Evolutionary conservation across 2,888 invertebrate genomes (phyloP), one percentile per base, ranked within the genome.

Genomic region (Alitta virens): DNA sequence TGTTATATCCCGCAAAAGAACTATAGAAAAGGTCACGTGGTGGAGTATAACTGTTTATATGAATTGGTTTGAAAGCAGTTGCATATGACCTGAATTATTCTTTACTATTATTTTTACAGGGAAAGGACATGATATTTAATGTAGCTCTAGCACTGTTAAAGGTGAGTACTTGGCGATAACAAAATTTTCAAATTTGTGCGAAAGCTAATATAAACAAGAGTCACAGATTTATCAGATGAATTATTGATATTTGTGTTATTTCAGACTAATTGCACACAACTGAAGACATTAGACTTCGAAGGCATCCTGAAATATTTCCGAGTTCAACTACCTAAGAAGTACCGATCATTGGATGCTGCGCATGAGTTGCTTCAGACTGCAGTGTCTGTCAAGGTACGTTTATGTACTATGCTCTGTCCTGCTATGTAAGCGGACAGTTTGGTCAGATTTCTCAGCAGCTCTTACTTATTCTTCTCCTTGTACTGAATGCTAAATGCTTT

Each of bases 301-400:
- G 96, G 96, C 21, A 91, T 96, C 63, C 86, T 99, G 70, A 99
- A 98, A 82, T 99, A 97, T 85, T 98, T 99, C 82, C 89, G 99
- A 65, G 97, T 99, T 1, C 91, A 92, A 16, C 85, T 99, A 71
- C 99, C 99, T 46, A 96, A 99, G 84, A 93, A 92, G 77, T 98
- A 95, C 79, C 89, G 97, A 57, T 91, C 90, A 16, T 93, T 96
- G 78, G 92, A 92, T 74, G 88, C 91, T 16, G 92, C 97, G 0
- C 88, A 90, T 52, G 90, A 91, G 70, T 87, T 99, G 9, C 90
- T 99, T 84, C 91, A 92, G 80, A 85, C 90, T 68, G 96, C 98
- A 2, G 92, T 94, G 78, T 89, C 89, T 72, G 88, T 94, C 60
- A 96, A 95, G 83, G 90, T 97, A 40, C 5, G n/a, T 21, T 46